Evolutionary conservation across 2,113 vertebrate species (phyloP).

Genomic region (Melierax canorus): DNA sequence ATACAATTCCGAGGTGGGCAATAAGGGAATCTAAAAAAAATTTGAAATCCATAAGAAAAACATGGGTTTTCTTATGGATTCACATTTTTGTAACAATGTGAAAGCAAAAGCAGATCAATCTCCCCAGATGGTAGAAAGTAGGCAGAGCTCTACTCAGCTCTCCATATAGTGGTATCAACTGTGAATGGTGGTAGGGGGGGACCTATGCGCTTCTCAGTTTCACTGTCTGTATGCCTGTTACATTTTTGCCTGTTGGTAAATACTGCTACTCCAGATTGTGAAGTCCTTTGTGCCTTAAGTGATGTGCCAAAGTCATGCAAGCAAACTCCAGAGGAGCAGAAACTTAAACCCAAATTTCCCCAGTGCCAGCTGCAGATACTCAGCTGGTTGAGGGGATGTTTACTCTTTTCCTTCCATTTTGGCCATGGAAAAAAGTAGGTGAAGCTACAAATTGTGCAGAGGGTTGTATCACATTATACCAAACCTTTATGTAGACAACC

Average conservation of each 20-base stretch:
- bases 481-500: neutral
- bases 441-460: neutral
- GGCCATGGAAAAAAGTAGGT: neutral
- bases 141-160: neutral
- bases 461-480: neutral
- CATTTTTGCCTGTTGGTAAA: neutral
- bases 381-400: accelerated
- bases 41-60: neutral
- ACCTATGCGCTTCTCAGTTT: accelerated
- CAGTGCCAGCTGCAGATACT: neutral
- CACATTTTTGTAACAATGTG: neutral
- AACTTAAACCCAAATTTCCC: neutral
- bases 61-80: neutral
- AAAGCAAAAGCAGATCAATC: neutral
- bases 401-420: neutral
- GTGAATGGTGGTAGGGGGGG: neutral
- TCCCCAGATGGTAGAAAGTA: neutral
- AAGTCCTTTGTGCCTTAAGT: neutral
- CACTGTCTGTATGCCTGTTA: neutral
- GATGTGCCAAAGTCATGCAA: neutral
- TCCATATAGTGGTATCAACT: accelerated
- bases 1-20: neutral
- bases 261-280: neutral
- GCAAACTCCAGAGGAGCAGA: neutral
- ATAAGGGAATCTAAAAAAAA: neutral